These are phyloP conservation scores for Sula dactylatra DNA, from an alignment of 2,113 vertebrate species.

Conservation along the genomic window DNA sequence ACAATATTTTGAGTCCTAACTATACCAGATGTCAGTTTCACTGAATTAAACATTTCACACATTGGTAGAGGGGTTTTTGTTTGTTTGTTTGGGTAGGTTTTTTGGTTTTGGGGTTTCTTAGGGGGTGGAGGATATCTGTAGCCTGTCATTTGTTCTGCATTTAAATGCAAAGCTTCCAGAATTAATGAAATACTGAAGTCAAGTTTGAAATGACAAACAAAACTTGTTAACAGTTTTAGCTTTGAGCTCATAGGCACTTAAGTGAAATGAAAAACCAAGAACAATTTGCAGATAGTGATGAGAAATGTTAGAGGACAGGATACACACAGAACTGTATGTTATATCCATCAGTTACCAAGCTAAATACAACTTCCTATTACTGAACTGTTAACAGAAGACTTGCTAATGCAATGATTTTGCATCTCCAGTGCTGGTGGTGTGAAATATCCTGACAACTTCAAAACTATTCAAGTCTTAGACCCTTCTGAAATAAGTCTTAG, in stretches of 20 bases:
- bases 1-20: not conserved
- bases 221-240: not conserved
- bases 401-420: not conserved
- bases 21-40: not conserved
- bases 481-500: not conserved
- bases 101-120: not conserved
- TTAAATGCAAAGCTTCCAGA: not conserved
- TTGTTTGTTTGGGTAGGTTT: not conserved
- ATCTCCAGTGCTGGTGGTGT: not conserved
- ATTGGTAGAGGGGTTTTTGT: not conserved
- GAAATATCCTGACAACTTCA: not conserved
- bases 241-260: not conserved
- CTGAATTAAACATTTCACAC: not conserved
- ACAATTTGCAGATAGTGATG: not conserved
- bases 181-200: not conserved
- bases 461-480: not conserved
- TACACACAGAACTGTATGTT: not conserved
- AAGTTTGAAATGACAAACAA: not conserved
- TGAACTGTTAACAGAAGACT: not conserved
- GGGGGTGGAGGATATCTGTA: accelerated
- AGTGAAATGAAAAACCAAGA: not conserved
- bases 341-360: not conserved
- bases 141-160: not conserved
- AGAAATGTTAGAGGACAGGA: not conserved
- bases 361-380: not conserved